phyloP scores from a whole-genome alignment of 2,113 vertebrate species.

The Glaucidium brasilianum region DNA sequence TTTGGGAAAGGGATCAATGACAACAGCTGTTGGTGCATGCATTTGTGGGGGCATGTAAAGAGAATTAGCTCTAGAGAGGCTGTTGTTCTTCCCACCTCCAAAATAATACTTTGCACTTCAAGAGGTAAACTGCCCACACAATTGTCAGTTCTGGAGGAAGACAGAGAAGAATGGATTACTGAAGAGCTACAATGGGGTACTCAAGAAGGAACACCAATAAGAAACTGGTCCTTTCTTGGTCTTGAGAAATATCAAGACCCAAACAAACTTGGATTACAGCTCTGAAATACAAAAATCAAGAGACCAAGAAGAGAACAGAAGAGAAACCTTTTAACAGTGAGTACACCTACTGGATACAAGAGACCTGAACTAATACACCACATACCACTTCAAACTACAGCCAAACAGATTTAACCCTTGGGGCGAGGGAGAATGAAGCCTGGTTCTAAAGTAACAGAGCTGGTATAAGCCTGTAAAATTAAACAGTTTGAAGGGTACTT shows the following conservation, averaged over 20 bases:
- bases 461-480: not conserved
- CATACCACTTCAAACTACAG: not conserved
- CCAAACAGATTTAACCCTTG: not conserved
- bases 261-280: not conserved
- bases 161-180: not conserved
- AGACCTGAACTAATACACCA: not conserved
- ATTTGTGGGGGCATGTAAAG: slow-evolving; percentile 17
- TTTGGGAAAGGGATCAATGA: not conserved
- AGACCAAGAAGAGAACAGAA: not conserved
- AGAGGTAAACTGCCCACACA: slow-evolving; percentile 48
- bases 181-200: not conserved
- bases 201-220: not conserved
- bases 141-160: slow-evolving; percentile 7
- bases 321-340: not conserved
- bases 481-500: not conserved
- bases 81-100: slow-evolving; percentile 47
- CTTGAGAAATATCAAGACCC: not conserved
- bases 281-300: not conserved
- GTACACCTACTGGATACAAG: not conserved
- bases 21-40: slow-evolving; percentile 5
- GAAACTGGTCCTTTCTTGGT: not conserved
- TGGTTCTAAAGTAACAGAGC: not conserved
- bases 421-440: not conserved
- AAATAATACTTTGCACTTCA: slow-evolving; percentile 49
- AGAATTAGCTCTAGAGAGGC: slow-evolving; percentile 22